phyloP scores from a whole-genome alignment of 2,888 invertebrate genomes.

The Diaprepes abbreviatus region DNA sequence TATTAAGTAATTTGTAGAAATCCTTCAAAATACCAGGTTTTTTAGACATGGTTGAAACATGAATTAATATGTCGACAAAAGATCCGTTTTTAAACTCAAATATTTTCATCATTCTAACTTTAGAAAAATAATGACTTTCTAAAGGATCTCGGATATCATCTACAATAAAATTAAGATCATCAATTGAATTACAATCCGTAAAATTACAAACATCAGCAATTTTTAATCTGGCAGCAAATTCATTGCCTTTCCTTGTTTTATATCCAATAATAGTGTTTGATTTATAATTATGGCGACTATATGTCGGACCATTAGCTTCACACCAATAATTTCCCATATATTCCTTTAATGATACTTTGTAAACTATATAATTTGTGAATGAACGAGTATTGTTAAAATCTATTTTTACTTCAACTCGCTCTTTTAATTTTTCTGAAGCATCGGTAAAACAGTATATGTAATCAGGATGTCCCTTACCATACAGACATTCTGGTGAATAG shows the following conservation, averaged over 20 bases:
- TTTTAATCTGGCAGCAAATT: conserved; percentile 60
- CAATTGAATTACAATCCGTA: conserved; percentile 36
- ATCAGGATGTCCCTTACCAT: conserved; percentile 70
- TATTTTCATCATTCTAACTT: conserved; percentile 70
- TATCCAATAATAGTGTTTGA: conserved; percentile 71
- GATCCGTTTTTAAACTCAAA: conserved; percentile 63
- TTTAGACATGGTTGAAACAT: conserved; percentile 62
- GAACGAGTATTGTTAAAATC: conserved; percentile 7
- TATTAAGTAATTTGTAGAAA: conserved; percentile 39
- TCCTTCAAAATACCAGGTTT: conserved; percentile 40
- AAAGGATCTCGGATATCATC: conserved; percentile 21
- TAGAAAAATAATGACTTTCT: conserved; percentile 14
- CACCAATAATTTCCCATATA: conserved; percentile 78
- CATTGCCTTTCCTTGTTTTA: conserved; percentile 57
- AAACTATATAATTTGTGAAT: conserved; percentile 60
- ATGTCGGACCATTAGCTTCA: conserved; percentile 67
- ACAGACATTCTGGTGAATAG: conserved; percentile 72
- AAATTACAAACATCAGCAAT: conserved; percentile 57
- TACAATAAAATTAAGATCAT: conserved; percentile 5
- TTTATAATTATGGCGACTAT: conserved; percentile 61
- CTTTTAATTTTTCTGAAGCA: conserved; percentile 69
- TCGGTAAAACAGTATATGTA: conserved; percentile 75
- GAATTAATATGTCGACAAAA: conserved; percentile 65
- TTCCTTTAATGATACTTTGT: conserved; percentile 70
- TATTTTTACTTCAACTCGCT: conserved; percentile 59